Conservation (phyloP, 2,888 invertebrate genomes). For the Epistrophe grossulariae region DNA sequence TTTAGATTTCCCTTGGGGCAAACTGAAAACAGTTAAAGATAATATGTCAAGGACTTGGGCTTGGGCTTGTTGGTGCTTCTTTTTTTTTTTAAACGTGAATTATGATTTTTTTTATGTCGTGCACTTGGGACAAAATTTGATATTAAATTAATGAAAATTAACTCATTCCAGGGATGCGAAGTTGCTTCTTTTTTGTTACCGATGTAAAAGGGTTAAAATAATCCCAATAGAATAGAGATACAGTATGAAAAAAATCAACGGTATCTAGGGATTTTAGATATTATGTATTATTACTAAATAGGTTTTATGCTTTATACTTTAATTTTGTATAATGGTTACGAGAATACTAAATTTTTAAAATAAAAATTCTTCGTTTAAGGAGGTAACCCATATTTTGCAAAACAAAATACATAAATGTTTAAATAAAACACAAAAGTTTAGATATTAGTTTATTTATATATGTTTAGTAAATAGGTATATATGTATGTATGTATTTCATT, state of each 20-base stretch:
- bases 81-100: constrained; percentile 30
- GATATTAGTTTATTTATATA: no score
- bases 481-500: no score
- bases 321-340: no score
- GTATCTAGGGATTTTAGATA: constrained; percentile 52
- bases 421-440: no score
- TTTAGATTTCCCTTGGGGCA: constrained; percentile 74
- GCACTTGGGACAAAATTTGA: constrained; percentile 76
- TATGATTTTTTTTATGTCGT: constrained; percentile 53
- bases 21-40: constrained; percentile 76
- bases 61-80: neutral
- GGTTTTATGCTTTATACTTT: neutral
- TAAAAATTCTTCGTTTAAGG: no score
- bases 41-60: constrained; percentile 64
- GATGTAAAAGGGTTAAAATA: constrained; percentile 7
- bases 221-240: neutral
- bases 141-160: constrained; percentile 80
- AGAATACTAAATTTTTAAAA: no score
- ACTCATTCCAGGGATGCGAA: constrained; percentile 50
- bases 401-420: no score
- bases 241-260: neutral
- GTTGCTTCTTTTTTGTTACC: neutral
- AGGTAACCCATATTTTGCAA: no score
- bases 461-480: no score
- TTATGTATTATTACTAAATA: constrained; percentile 41